Evolutionary conservation across 2,113 vertebrate species (phyloP), one percentile per base, ranked within the genome.

Genomic region (Otis tarda): DNA sequence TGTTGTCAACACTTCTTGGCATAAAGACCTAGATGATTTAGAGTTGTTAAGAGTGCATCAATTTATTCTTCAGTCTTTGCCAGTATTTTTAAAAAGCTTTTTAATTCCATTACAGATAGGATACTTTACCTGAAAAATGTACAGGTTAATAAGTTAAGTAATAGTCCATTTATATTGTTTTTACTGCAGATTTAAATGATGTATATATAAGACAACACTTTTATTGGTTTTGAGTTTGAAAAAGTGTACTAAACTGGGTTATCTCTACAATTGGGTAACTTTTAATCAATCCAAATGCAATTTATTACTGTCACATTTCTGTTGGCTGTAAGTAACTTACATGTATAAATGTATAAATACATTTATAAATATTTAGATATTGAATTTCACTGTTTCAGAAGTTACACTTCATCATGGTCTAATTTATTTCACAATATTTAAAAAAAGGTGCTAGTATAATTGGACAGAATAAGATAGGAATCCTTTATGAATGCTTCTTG

Each of bases 1-100:
- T 98, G 97, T 98, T 98, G 98, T 98, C 97, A 98, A 98, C 97
- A 98, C 88, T 97, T 97, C 88, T 95, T 96, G 97, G 97, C 92
- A 95, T 95, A 97, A 98, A 98, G 79, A 83, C 73, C 95, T 81
- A 63, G 88, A 94, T 98, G 98, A 98, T 98, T 98, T 98, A 98
- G 74, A 94, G 96, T 97, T 97, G 97, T 98, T 97, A 97, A 97
- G 94, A 97, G 90, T 94, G 93, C 95, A 98, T 98, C 96, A 96
- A 97, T 98, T 98, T 98, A 91, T 97, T 97, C 95, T 96, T 96
- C 21, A 50, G 94, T 94, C 96, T 97, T 87, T 85, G 24, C 97
- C 96, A 93, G 83, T 98, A 85, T 97, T 98, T 97, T 98, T 87
- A 95, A 97, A 96, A 97, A 97, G 67, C 90, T 97, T 96, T 97